These are phyloP conservation scores for Hippasteria phrygiana DNA, from an alignment of 53 echinoderm and acorn worm species.

Conservation along the genomic window DNA sequence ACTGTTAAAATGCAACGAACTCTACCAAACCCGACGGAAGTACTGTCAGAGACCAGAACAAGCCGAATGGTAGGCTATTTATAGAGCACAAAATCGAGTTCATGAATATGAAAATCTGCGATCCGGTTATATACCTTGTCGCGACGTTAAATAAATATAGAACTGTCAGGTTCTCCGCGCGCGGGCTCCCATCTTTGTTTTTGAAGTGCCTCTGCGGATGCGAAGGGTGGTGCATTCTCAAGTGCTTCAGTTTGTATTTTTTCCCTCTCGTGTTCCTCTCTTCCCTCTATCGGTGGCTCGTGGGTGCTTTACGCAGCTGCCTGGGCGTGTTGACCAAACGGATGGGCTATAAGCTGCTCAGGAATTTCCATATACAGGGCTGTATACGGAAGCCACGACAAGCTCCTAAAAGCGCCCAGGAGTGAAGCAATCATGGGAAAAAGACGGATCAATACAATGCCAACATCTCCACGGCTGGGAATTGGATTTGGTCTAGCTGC, in stretches of 20 bases:
- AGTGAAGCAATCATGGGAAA: constrained; percentile 28
- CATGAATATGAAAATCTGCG: constrained; percentile 8
- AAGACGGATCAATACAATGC: constrained; percentile 25
- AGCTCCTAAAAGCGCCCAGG: constrained; percentile 31
- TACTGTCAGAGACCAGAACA: not conserved
- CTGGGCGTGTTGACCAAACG: constrained; percentile 10
- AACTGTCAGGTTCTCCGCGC: constrained; percentile 4
- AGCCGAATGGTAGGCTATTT: not conserved
- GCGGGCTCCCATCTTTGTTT: constrained; percentile 7
- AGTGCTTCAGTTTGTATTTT: constrained; percentile 2
- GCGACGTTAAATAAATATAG: constrained; percentile 45
- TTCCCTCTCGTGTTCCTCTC: not conserved
- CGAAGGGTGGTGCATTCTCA: constrained; percentile 19
- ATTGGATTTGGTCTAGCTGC: not conserved
- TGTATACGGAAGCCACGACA: constrained; percentile 1
- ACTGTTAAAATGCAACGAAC: too few relatives aligned
- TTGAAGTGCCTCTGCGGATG: constrained; percentile 8
- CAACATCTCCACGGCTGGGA: constrained; percentile 10
- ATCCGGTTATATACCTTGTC: constrained; percentile 14
- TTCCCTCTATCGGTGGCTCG: not conserved
- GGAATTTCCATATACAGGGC: constrained; percentile 31
- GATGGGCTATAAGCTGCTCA: not conserved
- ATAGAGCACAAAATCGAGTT: not conserved
- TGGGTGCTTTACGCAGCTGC: constrained; percentile 51
- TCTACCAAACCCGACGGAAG: too few relatives aligned